Evolutionary conservation across 2,888 invertebrate genomes (phyloP).

Genomic region (Oscheius myriophilus): DNA sequence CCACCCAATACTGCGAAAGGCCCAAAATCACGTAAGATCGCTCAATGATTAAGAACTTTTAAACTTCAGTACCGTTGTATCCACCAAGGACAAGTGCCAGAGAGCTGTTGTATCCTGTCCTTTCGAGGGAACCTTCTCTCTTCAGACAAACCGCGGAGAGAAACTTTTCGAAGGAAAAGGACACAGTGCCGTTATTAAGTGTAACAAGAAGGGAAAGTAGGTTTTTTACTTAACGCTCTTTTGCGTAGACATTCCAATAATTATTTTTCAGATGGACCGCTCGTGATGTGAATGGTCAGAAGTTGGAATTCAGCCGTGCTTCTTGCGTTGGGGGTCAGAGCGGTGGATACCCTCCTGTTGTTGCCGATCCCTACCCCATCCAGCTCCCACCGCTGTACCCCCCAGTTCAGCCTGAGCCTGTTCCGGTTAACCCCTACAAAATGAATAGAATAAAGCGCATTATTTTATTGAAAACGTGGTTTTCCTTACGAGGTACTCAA

Average conservation of each 20-base stretch:
- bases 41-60: too few relatives aligned
- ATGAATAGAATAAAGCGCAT: too few relatives aligned
- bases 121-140: too few relatives aligned
- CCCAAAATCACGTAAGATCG: too few relatives aligned
- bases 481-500: too few relatives aligned
- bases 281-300: slow-evolving; percentile 5
- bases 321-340: not conserved
- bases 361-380: slow-evolving; percentile 1
- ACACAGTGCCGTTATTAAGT: slow-evolving; percentile 5
- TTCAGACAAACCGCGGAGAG: not conserved
- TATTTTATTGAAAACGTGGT: too few relatives aligned
- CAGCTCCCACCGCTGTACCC: not conserved
- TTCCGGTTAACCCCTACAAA: too few relatives aligned
- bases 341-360: slow-evolving; percentile 8
- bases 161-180: slow-evolving; percentile 14
- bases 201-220: slow-evolving; percentile 13
- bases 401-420: not conserved
- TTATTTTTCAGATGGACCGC: slow-evolving; percentile 10
- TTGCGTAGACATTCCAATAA: not conserved
- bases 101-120: too few relatives aligned
- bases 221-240: not conserved
- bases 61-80: too few relatives aligned
- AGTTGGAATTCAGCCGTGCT: slow-evolving; percentile 6
- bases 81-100: too few relatives aligned
- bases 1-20: too few relatives aligned